Evolutionary conservation across 1,140 invertebrate genomes (phyloP), one percentile per base, ranked within the genome.

Genomic region (Gryon sp.): DNA sequence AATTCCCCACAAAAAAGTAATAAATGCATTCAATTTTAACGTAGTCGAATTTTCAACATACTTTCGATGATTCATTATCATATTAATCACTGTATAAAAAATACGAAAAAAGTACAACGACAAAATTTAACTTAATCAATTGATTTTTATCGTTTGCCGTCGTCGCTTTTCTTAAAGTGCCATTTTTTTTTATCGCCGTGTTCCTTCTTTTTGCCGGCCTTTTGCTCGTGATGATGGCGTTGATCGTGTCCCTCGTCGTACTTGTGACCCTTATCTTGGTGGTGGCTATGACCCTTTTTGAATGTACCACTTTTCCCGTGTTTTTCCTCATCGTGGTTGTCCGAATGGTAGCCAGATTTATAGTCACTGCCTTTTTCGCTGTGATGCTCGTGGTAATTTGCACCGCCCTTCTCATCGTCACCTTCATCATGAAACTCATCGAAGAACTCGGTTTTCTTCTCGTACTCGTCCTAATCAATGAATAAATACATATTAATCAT

Each of bases 221-320:
- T 73, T 1, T 85, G 77, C 0, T 88, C 83, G n/a, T 90, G 73
- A 11, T 80, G 53, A 38, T 76, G 62, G 43, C 76, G 73, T 2
- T 76, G 45, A 11, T 73, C 70, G 41, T 77, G 83, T 0, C 83
- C 89, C 1, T 84, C 86, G 36, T 91, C 89, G 6, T 90, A 66
- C 7, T 92, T 90, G 45, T 92, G 88, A 0, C 92, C 92, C 2
- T 83, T 88, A 0, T 91, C 82, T 1, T 90, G 87, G 53, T 91
- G 79, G 26, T 89, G 83, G 60, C 92, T 89, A 3, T 90, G 87
- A 2, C 92, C 92, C 60, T 93, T 91, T 28, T 87, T 82, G 75
- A 90, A 86, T 43, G 91, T 86, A 0, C 89, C 89, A 57, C 90
- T 89, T 19, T 93, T 90, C 0, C 92, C 92, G 52, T 92, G 90